Percentiles rank a stretch among this genome's conserved stretches.
Evolutionary conservation across 2,113 vertebrate species (phyloP).

Genomic region (Chaenogobius annularis): DNA sequence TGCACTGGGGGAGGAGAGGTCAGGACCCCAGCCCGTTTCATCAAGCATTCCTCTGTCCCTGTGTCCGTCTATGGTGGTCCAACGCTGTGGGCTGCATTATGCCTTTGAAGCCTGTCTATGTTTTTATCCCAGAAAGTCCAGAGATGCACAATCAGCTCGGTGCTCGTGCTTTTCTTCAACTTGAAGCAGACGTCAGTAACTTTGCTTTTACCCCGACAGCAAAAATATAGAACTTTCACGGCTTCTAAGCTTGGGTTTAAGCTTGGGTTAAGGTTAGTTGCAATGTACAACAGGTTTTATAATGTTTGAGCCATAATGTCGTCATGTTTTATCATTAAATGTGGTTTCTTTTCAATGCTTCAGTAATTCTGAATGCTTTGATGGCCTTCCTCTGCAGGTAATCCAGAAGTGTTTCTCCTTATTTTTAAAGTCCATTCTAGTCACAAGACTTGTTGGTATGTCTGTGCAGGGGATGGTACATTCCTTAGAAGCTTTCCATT

Average conservation of each 20-base stretch:
- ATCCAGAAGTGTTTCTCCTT: too few relatives aligned
- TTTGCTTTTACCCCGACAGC: background rate
- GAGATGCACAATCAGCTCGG: background rate
- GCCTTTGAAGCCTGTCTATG: slow-evolving; percentile 29
- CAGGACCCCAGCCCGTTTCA: slow-evolving; percentile 35
- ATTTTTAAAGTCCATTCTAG: too few relatives aligned
- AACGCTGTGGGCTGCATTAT: slow-evolving; percentile 12
- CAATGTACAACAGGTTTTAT: too few relatives aligned
- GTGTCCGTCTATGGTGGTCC: slow-evolving; percentile 19
- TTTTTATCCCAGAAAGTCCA: slow-evolving; percentile 4
- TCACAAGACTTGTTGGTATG: too few relatives aligned
- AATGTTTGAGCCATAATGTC: too few relatives aligned
- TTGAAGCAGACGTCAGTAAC: background rate
- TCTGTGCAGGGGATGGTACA: too few relatives aligned
- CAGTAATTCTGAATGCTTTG: too few relatives aligned
- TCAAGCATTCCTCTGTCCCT: slow-evolving; percentile 39
- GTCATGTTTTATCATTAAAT: too few relatives aligned
- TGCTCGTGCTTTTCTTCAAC: background rate
- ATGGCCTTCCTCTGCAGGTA: too few relatives aligned
- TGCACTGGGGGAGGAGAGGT: slow-evolving; percentile 34
- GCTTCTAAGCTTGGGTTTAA: background rate
- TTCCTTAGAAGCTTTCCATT: too few relatives aligned
- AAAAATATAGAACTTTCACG: background rate
- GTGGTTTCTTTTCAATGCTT: too few relatives aligned
- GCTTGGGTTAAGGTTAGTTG: too few relatives aligned